Percentiles rank a stretch among this genome's conserved stretches.
Evolutionary conservation across 2,888 invertebrate species (phyloP).

Genomic region (Pollenia griseotomentosa): DNA sequence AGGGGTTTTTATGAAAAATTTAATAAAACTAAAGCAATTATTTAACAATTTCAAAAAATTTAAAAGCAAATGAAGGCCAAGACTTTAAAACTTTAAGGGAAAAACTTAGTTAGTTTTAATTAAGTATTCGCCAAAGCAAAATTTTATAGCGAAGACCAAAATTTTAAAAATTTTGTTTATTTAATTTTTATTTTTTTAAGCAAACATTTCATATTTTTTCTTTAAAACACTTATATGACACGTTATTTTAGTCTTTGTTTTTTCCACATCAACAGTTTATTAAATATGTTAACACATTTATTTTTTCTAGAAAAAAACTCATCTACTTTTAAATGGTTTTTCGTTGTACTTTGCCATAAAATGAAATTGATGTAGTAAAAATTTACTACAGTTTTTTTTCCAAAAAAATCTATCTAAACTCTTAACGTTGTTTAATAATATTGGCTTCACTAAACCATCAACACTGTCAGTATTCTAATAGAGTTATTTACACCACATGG

Average conservation of each 20-base stretch:
- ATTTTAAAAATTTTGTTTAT: too few relatives aligned
- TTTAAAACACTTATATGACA: background rate
- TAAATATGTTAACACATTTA: constrained; percentile 22
- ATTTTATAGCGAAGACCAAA: too few relatives aligned
- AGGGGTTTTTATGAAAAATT: background rate
- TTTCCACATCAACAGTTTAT: constrained; percentile 41
- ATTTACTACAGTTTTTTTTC: constrained; percentile 28
- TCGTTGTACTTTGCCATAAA: constrained; percentile 41
- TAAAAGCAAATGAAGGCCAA: background rate
- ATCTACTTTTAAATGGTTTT: constrained; percentile 35
- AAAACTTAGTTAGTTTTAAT: too few relatives aligned
- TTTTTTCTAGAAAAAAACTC: background rate
- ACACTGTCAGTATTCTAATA: constrained; percentile 68
- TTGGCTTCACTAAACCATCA: constrained; percentile 62
- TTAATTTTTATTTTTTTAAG: background rate
- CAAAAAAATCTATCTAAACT: background rate
- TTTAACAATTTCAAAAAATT: background rate
- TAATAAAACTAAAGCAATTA: background rate
- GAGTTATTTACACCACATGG: constrained; percentile 66
- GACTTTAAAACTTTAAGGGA: background rate
- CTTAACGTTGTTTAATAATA: constrained; percentile 33
- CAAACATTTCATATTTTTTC: background rate
- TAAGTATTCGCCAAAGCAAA: too few relatives aligned
- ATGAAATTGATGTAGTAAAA: constrained; percentile 56
- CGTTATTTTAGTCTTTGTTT: constrained; percentile 19